phyloP scores from a whole-genome alignment of 2,113 vertebrate genomes.

The Thamnaconus septentrionalis region DNA sequence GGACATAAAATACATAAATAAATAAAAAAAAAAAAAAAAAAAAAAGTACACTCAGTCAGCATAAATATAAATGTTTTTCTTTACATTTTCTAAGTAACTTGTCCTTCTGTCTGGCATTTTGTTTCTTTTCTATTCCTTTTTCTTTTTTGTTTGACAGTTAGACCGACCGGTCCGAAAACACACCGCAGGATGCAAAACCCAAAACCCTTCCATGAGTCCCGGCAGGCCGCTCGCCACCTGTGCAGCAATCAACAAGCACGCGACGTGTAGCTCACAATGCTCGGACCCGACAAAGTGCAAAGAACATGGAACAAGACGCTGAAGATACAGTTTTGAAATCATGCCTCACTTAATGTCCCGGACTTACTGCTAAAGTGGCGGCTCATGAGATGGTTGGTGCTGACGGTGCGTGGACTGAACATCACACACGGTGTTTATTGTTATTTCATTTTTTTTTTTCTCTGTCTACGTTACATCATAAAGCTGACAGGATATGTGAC shows the following conservation, averaged over 20 bases:
- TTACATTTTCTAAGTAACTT: constrained; percentile 30
- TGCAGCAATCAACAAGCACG: constrained; percentile 16
- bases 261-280: constrained; percentile 26
- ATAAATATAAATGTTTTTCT: constrained; percentile 34
- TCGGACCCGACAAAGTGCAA: constrained; percentile 55
- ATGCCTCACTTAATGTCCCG: constrained; percentile 50
- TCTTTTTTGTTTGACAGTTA: constrained; percentile 52
- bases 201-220: too few species aligned
- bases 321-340: constrained; percentile 43
- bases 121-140: too few species aligned
- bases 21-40: constrained; percentile 15
- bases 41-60: constrained; percentile 26
- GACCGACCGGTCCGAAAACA: constrained; percentile 22
- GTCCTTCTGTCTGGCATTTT: constrained; percentile 34
- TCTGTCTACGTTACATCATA: constrained; percentile 43
- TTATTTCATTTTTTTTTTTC: constrained; percentile 45
- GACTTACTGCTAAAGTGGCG: constrained; percentile 16
- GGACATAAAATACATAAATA: constrained; percentile 33
- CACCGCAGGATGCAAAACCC: too few species aligned
- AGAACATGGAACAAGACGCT: constrained; percentile 56
- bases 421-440: constrained; percentile 56
- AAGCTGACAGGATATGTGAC: constrained; percentile 41
- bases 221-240: too few species aligned
- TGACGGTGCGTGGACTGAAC: constrained; percentile 58
- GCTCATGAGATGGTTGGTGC: constrained; percentile 35